Evolutionary conservation across 2,888 invertebrate genomes (phyloP).

Genomic region (Yponomeuta cagnagella): DNA sequence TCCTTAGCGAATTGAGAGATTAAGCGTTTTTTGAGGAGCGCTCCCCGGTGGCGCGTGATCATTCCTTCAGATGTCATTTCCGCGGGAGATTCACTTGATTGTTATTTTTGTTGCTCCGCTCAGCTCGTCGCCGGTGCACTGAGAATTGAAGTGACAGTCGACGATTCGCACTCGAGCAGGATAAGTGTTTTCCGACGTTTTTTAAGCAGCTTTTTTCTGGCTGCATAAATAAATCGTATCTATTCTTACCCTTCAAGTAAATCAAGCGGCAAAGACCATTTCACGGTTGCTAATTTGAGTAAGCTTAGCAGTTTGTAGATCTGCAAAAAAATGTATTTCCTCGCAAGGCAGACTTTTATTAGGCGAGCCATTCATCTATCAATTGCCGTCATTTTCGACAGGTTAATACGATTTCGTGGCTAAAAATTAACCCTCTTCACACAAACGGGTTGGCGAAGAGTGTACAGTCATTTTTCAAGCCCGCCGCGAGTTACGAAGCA

Average conservation of each 20-base stretch:
- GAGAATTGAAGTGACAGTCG: conserved; percentile 70
- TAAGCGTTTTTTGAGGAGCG: conserved; percentile 78
- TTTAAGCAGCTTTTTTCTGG: conserved; percentile 62
- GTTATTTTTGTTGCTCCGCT: conserved; percentile 71
- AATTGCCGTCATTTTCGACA: conserved; percentile 30
- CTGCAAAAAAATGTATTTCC: conserved; percentile 19
- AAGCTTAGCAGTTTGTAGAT: neutral
- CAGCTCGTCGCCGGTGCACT: conserved; percentile 52
- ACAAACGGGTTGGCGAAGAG: conserved; percentile 23
- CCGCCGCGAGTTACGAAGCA: conserved; percentile 23
- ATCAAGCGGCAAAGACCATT: neutral
- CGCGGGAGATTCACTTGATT: conserved; percentile 73
- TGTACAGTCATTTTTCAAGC: conserved; percentile 28
- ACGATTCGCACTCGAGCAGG: conserved; percentile 71
- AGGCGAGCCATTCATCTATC: conserved; percentile 27
- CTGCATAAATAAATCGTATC: conserved; percentile 28
- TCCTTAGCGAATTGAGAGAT: conserved; percentile 77
- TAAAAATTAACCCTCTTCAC: conserved; percentile 31
- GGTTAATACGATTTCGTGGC: conserved; percentile 30
- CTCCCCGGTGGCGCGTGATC: conserved; percentile 75
- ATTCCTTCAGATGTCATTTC: conserved; percentile 74
- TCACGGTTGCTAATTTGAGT: neutral
- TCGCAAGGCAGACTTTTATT: conserved; percentile 23
- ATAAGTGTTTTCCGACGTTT: conserved; percentile 71
- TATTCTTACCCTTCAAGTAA: conserved; percentile 29